Evolutionary conservation across 2,888 invertebrate species (phyloP).

Genomic region (Epiblema foenella): DNA sequence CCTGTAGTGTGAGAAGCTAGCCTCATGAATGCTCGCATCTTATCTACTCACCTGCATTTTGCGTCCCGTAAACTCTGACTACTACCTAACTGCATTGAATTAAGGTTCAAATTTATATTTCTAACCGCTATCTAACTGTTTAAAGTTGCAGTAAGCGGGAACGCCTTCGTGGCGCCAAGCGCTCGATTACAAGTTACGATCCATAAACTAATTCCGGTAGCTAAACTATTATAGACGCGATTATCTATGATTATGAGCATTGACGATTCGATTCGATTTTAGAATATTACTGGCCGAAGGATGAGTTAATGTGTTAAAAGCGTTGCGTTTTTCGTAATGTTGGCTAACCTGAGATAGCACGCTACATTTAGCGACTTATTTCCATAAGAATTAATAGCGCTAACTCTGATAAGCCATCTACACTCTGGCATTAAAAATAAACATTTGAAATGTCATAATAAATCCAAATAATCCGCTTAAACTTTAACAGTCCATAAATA

Average conservation of each 20-base stretch:
- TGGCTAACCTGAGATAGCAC: background rate
- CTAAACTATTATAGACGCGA: slow-evolving; percentile 71
- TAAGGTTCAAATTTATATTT: slow-evolving; percentile 53
- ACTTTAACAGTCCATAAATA: too few species aligned
- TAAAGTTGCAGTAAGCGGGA: slow-evolving; percentile 57
- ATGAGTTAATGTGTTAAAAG: slow-evolving; percentile 12
- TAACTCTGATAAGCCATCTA: too few species aligned
- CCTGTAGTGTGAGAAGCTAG: slow-evolving; percentile 76
- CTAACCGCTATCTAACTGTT: slow-evolving; percentile 7
- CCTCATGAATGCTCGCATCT: slow-evolving; percentile 56
- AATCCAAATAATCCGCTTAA: too few species aligned
- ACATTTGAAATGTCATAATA: too few species aligned
- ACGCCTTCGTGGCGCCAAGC: slow-evolving; percentile 77
- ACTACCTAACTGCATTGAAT: slow-evolving; percentile 22
- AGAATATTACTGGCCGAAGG: slow-evolving; percentile 50
- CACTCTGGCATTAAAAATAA: too few species aligned
- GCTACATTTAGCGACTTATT: background rate
- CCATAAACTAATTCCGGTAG: slow-evolving; percentile 83
- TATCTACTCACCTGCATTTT: slow-evolving; percentile 43
- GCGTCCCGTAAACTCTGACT: background rate
- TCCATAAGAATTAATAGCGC: too few species aligned
- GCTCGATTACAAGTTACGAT: slow-evolving; percentile 79
- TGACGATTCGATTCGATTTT: slow-evolving; percentile 48
- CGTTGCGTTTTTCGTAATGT: slow-evolving; percentile 5
- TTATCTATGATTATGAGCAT: slow-evolving; percentile 62